Evolutionary conservation across 2,113 vertebrate genomes (phyloP).

Genomic region (Ginglymostoma cirratum): DNA sequence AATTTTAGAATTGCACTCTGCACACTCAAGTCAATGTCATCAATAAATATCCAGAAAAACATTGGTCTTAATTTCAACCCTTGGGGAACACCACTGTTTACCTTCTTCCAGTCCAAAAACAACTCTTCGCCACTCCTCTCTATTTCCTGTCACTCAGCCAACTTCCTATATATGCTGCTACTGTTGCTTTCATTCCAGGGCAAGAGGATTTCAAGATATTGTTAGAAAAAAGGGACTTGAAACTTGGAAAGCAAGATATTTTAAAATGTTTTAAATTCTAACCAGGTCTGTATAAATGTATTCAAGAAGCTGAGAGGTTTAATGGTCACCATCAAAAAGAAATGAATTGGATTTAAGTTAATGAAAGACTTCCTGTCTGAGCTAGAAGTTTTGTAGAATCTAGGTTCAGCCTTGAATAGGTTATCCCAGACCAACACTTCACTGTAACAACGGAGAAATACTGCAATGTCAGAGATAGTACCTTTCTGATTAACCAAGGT

Average conservation of each 20-base stretch:
- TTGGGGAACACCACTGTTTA: no score
- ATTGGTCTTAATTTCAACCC: no score
- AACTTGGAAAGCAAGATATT: slow-evolving; percentile 1
- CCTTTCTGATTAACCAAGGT: background rate
- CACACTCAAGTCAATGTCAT: no score
- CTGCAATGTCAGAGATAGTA: background rate
- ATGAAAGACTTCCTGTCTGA: background rate
- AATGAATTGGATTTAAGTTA: background rate
- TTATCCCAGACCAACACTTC: background rate
- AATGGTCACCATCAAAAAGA: background rate
- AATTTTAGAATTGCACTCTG: no score
- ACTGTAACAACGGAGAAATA: background rate
- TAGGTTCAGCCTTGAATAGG: background rate
- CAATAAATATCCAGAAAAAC: no score
- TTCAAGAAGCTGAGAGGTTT: background rate
- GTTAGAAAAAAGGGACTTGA: background rate
- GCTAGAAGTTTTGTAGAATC: background rate
- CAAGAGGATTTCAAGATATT: background rate
- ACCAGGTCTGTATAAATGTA: background rate
- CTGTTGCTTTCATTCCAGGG: no score
- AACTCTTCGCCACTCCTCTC: no score
- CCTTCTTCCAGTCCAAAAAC: no score
- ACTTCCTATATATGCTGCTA: no score
- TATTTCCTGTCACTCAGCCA: no score
- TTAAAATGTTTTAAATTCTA: background rate